Base-by-base conservation (phyloP, 2,113 vertebrate species). In the Chascanopsetta lugubris region DNA sequence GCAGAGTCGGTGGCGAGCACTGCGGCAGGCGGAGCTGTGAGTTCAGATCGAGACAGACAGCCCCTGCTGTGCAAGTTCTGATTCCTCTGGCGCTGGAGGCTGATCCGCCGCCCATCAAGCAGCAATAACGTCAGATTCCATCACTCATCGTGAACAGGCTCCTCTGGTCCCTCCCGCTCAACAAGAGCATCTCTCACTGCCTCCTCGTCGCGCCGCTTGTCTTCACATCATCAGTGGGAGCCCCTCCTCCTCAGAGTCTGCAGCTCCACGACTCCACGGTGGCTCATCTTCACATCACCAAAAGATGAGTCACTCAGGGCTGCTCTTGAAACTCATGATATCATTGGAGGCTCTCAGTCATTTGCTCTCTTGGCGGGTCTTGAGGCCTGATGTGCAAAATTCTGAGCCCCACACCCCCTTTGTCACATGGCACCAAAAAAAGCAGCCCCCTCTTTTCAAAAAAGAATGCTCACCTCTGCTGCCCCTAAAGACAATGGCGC, bases 401-500 rank as follows among this genome's bases (percentile, higher is more conserved):
- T 72, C 15, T 42, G 60, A 21, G 29, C 21, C 20, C 58, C 60
- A 17, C 32, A 61, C 32, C 50, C 61, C 80, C 67, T 87, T 91
- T 92, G 88, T 92, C 73, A 69, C 82, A 60, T 46, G 26, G 66
- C 27, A 61, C 71, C 72, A 61, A 90, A 61, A 90, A 92, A 84
- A 82, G 76, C 85, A 56, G 72, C 53, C 69, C 72, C 42, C 18
- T 42, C 83, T 90, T 87, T n/a, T n/a, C n/a, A n/a, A n/a, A n/a
- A n/a, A 79, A 72, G 72, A 87, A 80, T 29, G 25, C 79, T 91
- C 88, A 91, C 89, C 91, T 92, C 88, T 87, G 85, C 90, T 90
- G 91, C 89, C 92, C 85, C 79, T 77, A 69, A 91, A 91, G 91
- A 91, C 90, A 92, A 92, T 89, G 80, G 70, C 15, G 58, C 81